Conservation (phyloP, 2,113 vertebrate species). For the Micromys minutus region DNA sequence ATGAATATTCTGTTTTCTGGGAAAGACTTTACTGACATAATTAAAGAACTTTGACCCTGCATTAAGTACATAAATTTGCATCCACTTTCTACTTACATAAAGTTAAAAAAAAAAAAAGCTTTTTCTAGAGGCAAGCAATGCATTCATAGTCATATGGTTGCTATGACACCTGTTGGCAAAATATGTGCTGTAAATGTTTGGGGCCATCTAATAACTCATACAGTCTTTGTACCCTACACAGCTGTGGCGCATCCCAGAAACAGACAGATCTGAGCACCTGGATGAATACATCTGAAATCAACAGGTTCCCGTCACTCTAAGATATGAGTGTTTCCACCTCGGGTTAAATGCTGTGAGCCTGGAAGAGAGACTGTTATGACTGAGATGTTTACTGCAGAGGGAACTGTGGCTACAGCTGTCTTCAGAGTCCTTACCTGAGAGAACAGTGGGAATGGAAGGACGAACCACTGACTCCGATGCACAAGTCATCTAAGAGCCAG, state of each 20-base stretch:
- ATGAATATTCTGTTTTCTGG: constrained; percentile 28
- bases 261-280: not conserved
- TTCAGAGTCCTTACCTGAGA: not conserved
- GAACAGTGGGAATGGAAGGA: not conserved
- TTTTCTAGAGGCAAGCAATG: not conserved
- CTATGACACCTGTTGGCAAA: constrained; percentile 22
- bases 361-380: not conserved
- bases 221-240: not conserved
- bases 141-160: not conserved
- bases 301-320: constrained; percentile 6
- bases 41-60: not conserved
- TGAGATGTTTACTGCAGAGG: not conserved
- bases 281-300: not conserved
- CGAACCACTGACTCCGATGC: not conserved
- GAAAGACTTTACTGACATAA: not conserved
- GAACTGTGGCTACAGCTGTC: not conserved
- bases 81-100: not conserved
- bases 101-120: not conserved
- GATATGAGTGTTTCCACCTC: too few species aligned
- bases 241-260: not conserved
- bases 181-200: constrained; percentile 32
- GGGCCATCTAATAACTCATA: not conserved
- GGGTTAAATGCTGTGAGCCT: too few species aligned
- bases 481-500: not conserved
- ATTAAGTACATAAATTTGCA: not conserved